phyloP scores from a whole-genome alignment of 2,888 invertebrate genomes.

The Chaitophorus viminalis region DNA sequence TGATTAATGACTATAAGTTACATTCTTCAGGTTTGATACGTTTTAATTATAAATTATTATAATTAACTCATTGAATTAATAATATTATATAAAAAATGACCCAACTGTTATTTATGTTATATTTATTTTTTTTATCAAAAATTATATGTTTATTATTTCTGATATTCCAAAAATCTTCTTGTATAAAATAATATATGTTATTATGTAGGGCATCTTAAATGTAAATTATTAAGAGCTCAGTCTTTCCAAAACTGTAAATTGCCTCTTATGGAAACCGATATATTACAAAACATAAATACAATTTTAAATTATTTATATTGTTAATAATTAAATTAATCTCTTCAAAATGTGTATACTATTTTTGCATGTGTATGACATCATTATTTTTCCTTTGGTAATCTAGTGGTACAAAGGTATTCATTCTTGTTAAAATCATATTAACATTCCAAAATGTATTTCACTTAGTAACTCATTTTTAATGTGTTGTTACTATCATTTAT shows the following conservation, averaged over 20 bases:
- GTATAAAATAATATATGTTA: too few species aligned
- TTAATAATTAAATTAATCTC: too few species aligned
- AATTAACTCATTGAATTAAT: not conserved
- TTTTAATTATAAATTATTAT: constrained; percentile 14
- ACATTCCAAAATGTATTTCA: constrained; percentile 8
- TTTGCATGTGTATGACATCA: too few species aligned
- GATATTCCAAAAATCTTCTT: not conserved
- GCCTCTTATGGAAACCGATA: not conserved
- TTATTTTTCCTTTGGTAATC: not conserved
- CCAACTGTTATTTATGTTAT: not conserved
- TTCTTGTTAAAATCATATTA: constrained; percentile 6
- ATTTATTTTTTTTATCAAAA: not conserved
- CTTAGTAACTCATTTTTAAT: not conserved
- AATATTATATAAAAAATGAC: not conserved
- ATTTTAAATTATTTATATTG: too few species aligned
- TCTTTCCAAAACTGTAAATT: not conserved
- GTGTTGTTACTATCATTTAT: constrained; percentile 23
- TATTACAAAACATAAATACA: not conserved
- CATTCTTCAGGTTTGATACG: not conserved
- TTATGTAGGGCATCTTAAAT: too few species aligned
- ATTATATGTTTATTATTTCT: not conserved
- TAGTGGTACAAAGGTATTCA: not conserved
- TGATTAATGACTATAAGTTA: constrained; percentile 29
- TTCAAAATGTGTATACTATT: too few species aligned
- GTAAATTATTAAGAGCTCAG: not conserved